Evolutionary conservation across 64 coral and sea anemone genomes (phyloP).

Genomic region (Exaiptasia diaphana): DNA sequence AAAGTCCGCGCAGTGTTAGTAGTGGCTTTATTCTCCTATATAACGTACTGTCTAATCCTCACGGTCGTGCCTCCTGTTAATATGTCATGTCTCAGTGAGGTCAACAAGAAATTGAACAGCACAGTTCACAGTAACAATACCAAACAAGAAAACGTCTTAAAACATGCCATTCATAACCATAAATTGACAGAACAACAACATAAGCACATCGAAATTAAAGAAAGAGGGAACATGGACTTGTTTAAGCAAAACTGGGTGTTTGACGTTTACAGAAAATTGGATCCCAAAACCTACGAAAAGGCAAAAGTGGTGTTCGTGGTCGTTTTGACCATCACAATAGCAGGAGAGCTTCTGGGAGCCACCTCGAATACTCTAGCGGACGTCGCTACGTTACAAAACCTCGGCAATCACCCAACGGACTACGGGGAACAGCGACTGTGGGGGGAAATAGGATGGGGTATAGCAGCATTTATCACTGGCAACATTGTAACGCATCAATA

Average conservation of each 20-base stretch:
- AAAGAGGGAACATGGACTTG: slow-evolving; percentile 60
- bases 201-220: background rate
- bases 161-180: slow-evolving; percentile 55
- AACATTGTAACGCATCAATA: slow-evolving; percentile 68
- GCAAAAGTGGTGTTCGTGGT: slow-evolving; percentile 74
- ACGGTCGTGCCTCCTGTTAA: slow-evolving; percentile 80
- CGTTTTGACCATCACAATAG: slow-evolving; percentile 57
- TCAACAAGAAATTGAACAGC: slow-evolving; percentile 62
- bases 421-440: slow-evolving; percentile 84
- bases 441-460: slow-evolving; percentile 76
- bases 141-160: slow-evolving; percentile 15
- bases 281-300: slow-evolving; percentile 69
- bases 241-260: slow-evolving; percentile 80
- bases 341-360: slow-evolving; percentile 79
- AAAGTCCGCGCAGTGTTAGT: slow-evolving; percentile 68
- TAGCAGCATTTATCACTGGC: slow-evolving; percentile 83
- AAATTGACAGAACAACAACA: slow-evolving; percentile 12
- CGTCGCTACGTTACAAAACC: slow-evolving; percentile 79
- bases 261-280: slow-evolving; percentile 71
- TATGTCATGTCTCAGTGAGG: slow-evolving; percentile 69
- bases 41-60: slow-evolving; percentile 59
- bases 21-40: slow-evolving; percentile 70
- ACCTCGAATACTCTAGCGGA: slow-evolving; percentile 82
- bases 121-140: slow-evolving; percentile 31
- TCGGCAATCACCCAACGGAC: slow-evolving; percentile 68